Evolutionary conservation across 2,797 vertebrate genomes (phyloP).

Genomic region (Choloepus didactylus): DNA sequence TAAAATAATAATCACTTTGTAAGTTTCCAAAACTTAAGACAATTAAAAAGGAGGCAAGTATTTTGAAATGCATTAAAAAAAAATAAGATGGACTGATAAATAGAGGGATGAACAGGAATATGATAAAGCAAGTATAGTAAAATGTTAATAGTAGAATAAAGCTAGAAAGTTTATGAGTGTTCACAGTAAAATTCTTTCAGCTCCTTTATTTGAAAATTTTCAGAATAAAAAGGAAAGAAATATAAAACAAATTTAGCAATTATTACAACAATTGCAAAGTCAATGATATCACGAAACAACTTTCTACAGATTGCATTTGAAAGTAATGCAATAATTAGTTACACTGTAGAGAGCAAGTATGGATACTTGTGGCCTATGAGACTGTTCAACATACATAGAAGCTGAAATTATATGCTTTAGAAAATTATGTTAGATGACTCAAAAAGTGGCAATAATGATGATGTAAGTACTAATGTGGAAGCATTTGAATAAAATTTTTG

Average conservation of each 20-base stretch:
- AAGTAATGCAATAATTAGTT: not conserved
- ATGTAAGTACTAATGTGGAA: not conserved
- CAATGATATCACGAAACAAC: not conserved
- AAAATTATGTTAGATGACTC: slow-evolving; percentile 21
- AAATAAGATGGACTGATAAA: not conserved
- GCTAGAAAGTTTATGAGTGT: not conserved
- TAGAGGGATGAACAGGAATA: not conserved
- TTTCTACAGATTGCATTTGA: not conserved
- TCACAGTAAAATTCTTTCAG: slow-evolving; percentile 19
- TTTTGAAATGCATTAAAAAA: not conserved
- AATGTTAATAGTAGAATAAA: slow-evolving; percentile 1
- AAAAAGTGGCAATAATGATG: not conserved
- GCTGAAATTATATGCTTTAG: not conserved
- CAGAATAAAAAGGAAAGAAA: slow-evolving; percentile 27
- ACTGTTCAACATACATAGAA: not conserved
- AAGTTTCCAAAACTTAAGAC: not conserved
- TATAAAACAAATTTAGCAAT: slow-evolving; percentile 28
- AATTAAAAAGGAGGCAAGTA: not conserved
- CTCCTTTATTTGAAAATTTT: not conserved
- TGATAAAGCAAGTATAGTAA: slow-evolving; percentile 2
- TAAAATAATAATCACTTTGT: not conserved
- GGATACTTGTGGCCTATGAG: not conserved
- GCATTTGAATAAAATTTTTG: not conserved
- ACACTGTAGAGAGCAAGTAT: not conserved
- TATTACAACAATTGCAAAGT: slow-evolving; percentile 2